Percentiles rank a stretch among this genome's conserved stretches.
Evolutionary conservation across 2,888 invertebrate genomes (phyloP).

Genomic region (Synanthedon formicaeformis): DNA sequence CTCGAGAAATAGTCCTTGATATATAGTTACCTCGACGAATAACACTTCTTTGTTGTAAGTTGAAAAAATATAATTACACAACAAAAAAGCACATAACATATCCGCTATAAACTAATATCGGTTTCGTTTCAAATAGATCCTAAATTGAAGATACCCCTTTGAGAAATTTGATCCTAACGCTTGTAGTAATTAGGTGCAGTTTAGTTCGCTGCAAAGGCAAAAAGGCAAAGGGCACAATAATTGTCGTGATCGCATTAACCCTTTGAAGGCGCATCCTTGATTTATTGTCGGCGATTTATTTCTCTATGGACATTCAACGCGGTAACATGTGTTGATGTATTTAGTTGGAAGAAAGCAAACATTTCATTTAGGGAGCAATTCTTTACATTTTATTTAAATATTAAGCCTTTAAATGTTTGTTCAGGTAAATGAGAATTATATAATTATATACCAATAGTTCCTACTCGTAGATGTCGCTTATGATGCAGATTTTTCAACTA

Average conservation of each 20-base stretch:
- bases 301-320: slow-evolving; percentile 20
- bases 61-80: too few species aligned
- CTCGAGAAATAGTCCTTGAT: too few species aligned
- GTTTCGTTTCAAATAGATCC: too few species aligned
- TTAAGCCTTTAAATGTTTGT: not conserved
- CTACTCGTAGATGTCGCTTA: too few species aligned
- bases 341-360: not conserved
- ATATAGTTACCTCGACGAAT: too few species aligned
- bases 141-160: too few species aligned
- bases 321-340: slow-evolving; percentile 17
- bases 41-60: too few species aligned
- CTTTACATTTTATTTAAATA: not conserved
- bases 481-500: too few species aligned
- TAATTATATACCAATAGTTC: too few species aligned
- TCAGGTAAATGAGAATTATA: not conserved
- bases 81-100: too few species aligned
- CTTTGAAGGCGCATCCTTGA: slow-evolving; percentile 55
- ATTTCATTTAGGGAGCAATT: slow-evolving; percentile 2
- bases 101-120: too few species aligned
- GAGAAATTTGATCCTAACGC: too few species aligned
- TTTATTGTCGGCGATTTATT: slow-evolving; percentile 46
- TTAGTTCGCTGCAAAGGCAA: not conserved
- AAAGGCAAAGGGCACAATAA: slow-evolving; percentile 35
- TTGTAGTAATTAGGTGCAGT: not conserved
- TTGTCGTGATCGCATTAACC: slow-evolving; percentile 45